phyloP scores from a whole-genome alignment of 64 coral and sea anemone species.

The Hydrozoanthus tunicans region DNA sequence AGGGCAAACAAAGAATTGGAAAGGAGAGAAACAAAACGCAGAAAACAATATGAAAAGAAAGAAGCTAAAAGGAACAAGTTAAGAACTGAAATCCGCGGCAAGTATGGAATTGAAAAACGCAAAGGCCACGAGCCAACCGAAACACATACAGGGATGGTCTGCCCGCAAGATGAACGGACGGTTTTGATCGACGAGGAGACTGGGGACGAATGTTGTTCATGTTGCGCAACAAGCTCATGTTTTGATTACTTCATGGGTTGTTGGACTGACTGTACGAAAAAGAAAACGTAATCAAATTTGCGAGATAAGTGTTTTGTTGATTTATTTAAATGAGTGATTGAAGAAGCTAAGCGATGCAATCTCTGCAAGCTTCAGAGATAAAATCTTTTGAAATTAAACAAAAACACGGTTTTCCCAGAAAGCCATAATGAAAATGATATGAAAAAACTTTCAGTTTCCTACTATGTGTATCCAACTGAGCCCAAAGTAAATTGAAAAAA shows the following conservation, averaged over 20 bases:
- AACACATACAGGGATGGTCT: constrained; percentile 61
- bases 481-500: too few relatives aligned
- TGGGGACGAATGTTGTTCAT: constrained; percentile 53
- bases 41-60: constrained; percentile 54
- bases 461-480: too few relatives aligned
- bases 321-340: too few relatives aligned
- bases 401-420: too few relatives aligned
- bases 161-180: constrained; percentile 50
- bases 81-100: constrained; percentile 63
- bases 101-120: constrained; percentile 86
- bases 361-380: too few relatives aligned
- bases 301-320: too few relatives aligned
- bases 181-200: constrained; percentile 65
- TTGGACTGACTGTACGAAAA: constrained; percentile 2
- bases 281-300: constrained; percentile 3
- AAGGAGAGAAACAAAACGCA: constrained; percentile 60
- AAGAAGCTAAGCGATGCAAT: too few relatives aligned
- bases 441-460: too few relatives aligned
- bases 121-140: constrained; percentile 59
- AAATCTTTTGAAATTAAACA: too few relatives aligned
- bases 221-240: constrained; percentile 55
- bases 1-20: constrained; percentile 64
- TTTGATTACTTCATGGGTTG: constrained; percentile 56
- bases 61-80: constrained; percentile 69
- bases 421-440: too few relatives aligned